Percentiles rank a stretch among this genome's conserved stretches.
Evolutionary conservation across 1,140 invertebrate species (phyloP).

Genomic region (Platyscapa corneri): DNA sequence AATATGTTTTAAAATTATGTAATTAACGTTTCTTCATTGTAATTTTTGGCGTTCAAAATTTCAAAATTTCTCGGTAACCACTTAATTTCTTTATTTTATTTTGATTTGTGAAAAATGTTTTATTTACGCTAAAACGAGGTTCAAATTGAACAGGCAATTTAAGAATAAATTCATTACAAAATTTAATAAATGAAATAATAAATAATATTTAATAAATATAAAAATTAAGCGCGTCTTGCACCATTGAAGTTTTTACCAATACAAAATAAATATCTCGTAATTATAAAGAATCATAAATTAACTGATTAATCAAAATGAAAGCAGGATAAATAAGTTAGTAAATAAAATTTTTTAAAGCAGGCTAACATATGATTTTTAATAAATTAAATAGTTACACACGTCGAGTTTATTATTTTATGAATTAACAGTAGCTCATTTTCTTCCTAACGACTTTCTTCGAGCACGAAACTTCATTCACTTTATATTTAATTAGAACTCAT

Average conservation of each 20-base stretch:
- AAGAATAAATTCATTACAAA: too few species aligned
- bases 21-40: too few species aligned
- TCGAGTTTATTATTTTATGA: background rate
- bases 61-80: background rate
- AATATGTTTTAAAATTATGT: too few species aligned
- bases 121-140: background rate
- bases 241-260: background rate
- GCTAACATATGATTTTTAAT: background rate
- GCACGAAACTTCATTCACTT: background rate
- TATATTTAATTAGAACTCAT: conserved; percentile 2
- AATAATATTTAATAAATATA: background rate
- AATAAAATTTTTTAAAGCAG: background rate
- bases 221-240: background rate
- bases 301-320: background rate
- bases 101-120: background rate
- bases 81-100: background rate
- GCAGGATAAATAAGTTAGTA: background rate
- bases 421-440: background rate
- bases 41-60: background rate
- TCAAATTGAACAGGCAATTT: background rate
- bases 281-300: background rate
- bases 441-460: background rate
- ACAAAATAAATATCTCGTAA: background rate
- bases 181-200: background rate
- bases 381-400: background rate